These are phyloP conservation scores for Hypomesus transpacificus DNA, from an alignment of 2,113 vertebrate species.

Conservation along the genomic window DNA sequence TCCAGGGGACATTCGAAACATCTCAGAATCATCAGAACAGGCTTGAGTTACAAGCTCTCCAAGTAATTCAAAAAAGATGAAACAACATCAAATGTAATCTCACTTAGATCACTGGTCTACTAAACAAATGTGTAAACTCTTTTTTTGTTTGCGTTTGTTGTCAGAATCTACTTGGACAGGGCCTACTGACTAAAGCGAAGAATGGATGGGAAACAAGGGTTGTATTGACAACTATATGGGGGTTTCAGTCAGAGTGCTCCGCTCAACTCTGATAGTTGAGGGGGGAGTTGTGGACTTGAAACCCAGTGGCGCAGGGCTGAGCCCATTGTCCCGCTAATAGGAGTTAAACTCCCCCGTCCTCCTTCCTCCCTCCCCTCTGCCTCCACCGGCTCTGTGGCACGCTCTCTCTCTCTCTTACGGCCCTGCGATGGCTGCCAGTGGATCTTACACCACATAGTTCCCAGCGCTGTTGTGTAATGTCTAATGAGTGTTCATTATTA, in stretches of 20 bases:
- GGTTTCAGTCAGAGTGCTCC: conserved; percentile 4
- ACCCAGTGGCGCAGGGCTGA: background rate
- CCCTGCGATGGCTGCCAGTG: conserved; percentile 1
- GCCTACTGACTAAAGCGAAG: too few species aligned
- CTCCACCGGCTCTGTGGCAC: conserved; percentile 26
- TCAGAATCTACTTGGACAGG: too few species aligned
- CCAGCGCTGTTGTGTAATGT: conserved; percentile 43
- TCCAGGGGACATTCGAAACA: too few species aligned
- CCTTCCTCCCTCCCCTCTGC: conserved; percentile 3
- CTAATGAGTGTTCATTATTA: conserved; percentile 40
- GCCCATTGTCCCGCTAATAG: conserved; percentile 53
- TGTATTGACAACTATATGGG: background rate
- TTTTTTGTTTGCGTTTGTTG: too few species aligned
- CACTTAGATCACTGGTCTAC: too few species aligned
- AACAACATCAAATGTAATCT: too few species aligned
- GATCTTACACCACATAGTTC: background rate
- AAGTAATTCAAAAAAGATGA: too few species aligned
- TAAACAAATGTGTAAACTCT: too few species aligned
- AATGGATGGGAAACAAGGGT: background rate
- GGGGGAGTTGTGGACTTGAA: conserved; percentile 2
- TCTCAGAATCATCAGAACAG: too few species aligned
- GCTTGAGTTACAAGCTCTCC: too few species aligned
- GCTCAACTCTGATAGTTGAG: conserved; percentile 17
- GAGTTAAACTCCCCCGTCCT: conserved; percentile 51
- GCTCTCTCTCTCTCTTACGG: conserved; percentile 26